Base-by-base conservation (phyloP, 2,888 invertebrate species). In the Crocallis elinguaria region DNA sequence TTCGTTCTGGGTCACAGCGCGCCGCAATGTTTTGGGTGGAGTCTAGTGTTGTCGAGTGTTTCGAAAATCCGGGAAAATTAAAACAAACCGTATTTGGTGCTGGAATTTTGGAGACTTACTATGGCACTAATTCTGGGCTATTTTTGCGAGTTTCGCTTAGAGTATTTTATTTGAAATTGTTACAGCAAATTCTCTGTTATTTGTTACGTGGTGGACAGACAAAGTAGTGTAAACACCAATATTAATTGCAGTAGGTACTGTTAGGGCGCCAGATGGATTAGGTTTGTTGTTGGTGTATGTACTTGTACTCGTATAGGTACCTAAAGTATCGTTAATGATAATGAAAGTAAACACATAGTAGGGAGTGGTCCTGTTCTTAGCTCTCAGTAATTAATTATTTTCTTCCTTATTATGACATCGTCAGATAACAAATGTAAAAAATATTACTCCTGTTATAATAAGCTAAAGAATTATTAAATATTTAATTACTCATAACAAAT, bases 1-100 rank as follows among this genome's bases (percentile, higher is more conserved):
- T 30, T 41, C 36, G 33, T 60, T 57, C 49, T 60, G 54, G 64
- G 61, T 61, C 59, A 60, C 45, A 42, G 41, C 27, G 23, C 29
- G 11, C 12, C 33, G 50, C 59, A 51, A 33, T 51, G 49, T 19
- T 48, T 54, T 37, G 35, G 45, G 41, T 35, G 45, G 29, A 41
- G 35, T 36, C 33, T 53, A 44, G 55, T 45, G 52, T 23, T 52
- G 51, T 39, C 11, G 11, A 8, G 0, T 13, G 8, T 21, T 36
- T 42, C 11, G 41, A 8, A 38, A 7, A 16, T 16, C 12, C 42
- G 14, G 13, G 4, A 19, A 9, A 6, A 7, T 17, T 27, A 38
- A 29, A 39, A 37, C 6, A n/a, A 11, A 29, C 19, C 6, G n/a
- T 36, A 12, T 11, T 14, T 14, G 1, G 7, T 13, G 29, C 21